Percentiles rank a stretch among this genome's conserved stretches.
phyloP scores from a whole-genome alignment of 2,797 vertebrate genomes.

The Gallinago nigripennis region DNA sequence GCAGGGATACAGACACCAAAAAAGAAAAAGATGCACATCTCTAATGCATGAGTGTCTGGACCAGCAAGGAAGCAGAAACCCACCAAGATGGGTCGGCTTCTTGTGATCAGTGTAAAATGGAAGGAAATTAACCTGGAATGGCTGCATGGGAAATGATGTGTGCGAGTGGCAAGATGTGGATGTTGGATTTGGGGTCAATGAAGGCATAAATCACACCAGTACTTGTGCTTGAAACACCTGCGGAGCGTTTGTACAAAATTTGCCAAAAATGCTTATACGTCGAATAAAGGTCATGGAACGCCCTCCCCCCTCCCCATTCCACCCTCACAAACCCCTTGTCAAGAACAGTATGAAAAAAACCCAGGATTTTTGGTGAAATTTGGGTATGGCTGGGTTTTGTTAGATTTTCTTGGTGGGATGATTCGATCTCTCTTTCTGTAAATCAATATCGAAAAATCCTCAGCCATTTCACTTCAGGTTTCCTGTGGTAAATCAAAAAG shows the following conservation, averaged over 20 bases:
- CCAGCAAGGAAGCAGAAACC: slow-evolving; percentile 16
- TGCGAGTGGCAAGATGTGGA: slow-evolving; percentile 11
- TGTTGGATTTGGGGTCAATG: slow-evolving; percentile 37
- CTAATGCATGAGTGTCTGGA: background rate
- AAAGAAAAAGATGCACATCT: background rate
- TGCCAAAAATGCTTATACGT: slow-evolving; percentile 19
- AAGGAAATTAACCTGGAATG: slow-evolving; percentile 37
- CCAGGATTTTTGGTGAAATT: slow-evolving; percentile 22
- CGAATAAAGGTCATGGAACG: background rate
- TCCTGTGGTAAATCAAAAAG: slow-evolving; percentile 16
- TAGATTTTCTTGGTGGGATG: background rate
- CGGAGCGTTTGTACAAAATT: slow-evolving; percentile 33
- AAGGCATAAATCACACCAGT: slow-evolving; percentile 60
- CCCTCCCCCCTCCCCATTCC: slow-evolving; percentile 4
- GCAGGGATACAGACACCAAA: slow-evolving; percentile 30
- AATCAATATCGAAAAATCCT: slow-evolving; percentile 44
- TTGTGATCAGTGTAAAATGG: background rate
- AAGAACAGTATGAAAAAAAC: slow-evolving; percentile 17
- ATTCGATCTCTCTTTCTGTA: background rate
- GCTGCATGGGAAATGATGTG: slow-evolving; percentile 15
- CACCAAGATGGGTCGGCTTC: background rate
- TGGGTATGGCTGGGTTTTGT: slow-evolving; percentile 22
- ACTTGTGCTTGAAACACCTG: slow-evolving; percentile 72
- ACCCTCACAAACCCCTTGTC: slow-evolving; percentile 8
- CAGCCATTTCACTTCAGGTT: slow-evolving; percentile 44